Conservation (phyloP, 2,888 invertebrate genomes). For the Drosophila recens region DNA sequence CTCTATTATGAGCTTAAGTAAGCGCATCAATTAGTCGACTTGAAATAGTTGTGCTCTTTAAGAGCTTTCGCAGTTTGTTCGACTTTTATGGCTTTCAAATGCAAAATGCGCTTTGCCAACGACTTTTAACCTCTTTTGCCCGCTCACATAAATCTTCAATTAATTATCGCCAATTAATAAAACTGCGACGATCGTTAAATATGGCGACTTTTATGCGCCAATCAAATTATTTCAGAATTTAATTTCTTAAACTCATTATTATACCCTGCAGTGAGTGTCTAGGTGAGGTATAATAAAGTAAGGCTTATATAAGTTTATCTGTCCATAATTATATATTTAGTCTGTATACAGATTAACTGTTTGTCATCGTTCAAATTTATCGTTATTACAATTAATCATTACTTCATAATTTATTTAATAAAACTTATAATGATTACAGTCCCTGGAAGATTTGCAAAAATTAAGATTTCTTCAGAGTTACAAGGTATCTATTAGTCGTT, state of each 20-base stretch:
- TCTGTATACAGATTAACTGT: neutral
- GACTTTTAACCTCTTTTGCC: slow-evolving; percentile 20
- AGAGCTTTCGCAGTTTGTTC: slow-evolving; percentile 28
- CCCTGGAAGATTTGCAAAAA: neutral
- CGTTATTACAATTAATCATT: no score
- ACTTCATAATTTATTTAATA: no score
- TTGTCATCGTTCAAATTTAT: neutral
- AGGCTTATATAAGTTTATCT: neutral
- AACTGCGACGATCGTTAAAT: slow-evolving; percentile 57
- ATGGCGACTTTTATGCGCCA: slow-evolving; percentile 54
- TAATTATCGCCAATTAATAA: slow-evolving; percentile 69
- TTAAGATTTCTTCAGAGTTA: no score
- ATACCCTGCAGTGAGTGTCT: neutral
- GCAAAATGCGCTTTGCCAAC: slow-evolving; percentile 32
- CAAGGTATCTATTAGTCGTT: neutral
- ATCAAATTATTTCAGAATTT: slow-evolving; percentile 57
- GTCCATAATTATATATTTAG: no score
- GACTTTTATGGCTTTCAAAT: slow-evolving; percentile 37
- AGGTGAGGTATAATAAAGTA: neutral
- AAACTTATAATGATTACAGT: no score
- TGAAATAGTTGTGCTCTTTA: neutral
- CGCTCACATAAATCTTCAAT: slow-evolving; percentile 60
- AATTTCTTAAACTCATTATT: slow-evolving; percentile 21
- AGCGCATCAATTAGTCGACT: slow-evolving; percentile 9
- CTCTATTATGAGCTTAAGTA: neutral